Base-by-base conservation (phyloP, 2,797 vertebrate genomes). In the Sebastes minor region DNA sequence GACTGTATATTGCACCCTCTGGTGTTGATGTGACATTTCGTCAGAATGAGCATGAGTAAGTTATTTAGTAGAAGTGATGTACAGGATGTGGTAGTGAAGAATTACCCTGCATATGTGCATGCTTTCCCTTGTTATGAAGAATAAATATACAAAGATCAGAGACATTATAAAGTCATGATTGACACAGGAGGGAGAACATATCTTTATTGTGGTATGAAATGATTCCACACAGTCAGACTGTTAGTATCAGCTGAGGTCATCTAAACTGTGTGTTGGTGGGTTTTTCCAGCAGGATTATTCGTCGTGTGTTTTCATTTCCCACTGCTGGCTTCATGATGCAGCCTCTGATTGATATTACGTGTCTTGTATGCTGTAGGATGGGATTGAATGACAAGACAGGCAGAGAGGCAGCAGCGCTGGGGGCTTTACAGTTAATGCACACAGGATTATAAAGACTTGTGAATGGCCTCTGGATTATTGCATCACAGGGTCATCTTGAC, bases 401-500 rank as follows among this genome's bases (percentile, higher is more conserved):
- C 85, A 77, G 86, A 87, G 83, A 83, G 80, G 78, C 75, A 78
- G 76, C 74, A 38, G 73, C 59, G 28, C 23, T 7, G 46, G 69
- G 63, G 87, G 76, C 61, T 89, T 90, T 82, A 83, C 49, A 46
- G 91, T 93, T 92, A 94, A 94, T 93, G 93, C 91, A 90, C 81
- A 68, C 25, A 23, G 93, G 94, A 94, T 95, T 95, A 95, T 82
- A 69, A 74, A 82, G 88, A 90, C 78, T 85, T 88, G 90, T 92
- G 89, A 93, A 92, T 92, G 87, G 84, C 73, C 16, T 11, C 14
- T 30, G 91, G 93, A 94, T 95, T 94, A 94, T 92, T 92, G 68
- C 87, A 90, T 91, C 87, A 93, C 60, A 72, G 71, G 88, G 64
- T 93, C 86, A 89, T 87, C 63, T 85, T 84, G 71, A 82, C 85